A percentile compares a stretch with the other conserved stretches of the same genome.
These are phyloP conservation scores for Xenus cinereus DNA, from an alignment of 2,113 vertebrate species.

Conservation along the genomic window DNA sequence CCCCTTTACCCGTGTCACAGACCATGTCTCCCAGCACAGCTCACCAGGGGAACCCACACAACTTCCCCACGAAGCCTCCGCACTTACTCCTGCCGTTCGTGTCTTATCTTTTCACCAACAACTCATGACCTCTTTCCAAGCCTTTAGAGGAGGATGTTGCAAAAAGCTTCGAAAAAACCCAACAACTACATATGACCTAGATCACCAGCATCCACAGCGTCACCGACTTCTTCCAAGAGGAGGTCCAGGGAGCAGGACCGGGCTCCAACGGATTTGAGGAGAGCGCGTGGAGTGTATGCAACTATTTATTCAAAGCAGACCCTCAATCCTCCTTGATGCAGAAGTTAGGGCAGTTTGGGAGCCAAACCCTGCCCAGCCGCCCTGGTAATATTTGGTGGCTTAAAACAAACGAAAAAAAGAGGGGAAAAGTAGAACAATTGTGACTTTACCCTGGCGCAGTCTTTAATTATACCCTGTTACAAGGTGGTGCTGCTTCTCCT, in stretches of 20 bases:
- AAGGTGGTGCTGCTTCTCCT: neutral
- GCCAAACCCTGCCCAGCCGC: neutral
- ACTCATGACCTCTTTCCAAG: neutral
- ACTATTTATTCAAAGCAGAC: neutral
- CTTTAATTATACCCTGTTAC: neutral
- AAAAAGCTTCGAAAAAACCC: neutral
- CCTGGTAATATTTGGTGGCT: neutral
- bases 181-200: rapidly evolving
- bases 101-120: neutral
- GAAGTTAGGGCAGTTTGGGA: neutral
- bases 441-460: neutral
- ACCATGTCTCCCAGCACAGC: rapidly evolving
- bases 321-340: neutral
- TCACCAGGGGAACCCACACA: neutral
- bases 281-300: rapidly evolving
- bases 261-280: neutral
- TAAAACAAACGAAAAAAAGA: neutral
- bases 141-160: neutral
- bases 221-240: neutral
- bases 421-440: neutral
- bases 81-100: rapidly evolving
- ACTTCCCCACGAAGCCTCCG: neutral
- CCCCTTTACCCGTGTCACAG: rapidly evolving
- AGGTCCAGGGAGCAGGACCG: rapidly evolving
- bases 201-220: neutral